phyloP scores from a whole-genome alignment of 2,113 vertebrate species.

The Glaucomys volans region DNA sequence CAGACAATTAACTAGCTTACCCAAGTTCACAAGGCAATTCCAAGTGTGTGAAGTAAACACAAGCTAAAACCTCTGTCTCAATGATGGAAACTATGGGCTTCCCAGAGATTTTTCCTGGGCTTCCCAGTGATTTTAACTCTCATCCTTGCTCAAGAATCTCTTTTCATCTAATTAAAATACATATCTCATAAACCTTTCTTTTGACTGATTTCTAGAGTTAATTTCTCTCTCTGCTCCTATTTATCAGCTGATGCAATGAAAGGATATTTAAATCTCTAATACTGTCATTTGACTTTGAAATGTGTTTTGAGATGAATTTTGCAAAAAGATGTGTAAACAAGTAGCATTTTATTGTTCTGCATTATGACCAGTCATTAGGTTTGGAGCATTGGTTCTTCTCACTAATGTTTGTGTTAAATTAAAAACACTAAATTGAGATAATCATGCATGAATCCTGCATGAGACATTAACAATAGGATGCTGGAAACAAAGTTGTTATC shows the following conservation, averaged over 20 bases:
- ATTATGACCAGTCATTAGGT: slow-evolving; percentile 59
- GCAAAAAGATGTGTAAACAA: slow-evolving; percentile 31
- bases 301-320: slow-evolving; percentile 47
- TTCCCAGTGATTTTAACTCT: background rate
- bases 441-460: slow-evolving; percentile 64
- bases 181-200: background rate
- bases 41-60: background rate
- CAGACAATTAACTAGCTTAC: slow-evolving; percentile 39
- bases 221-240: background rate
- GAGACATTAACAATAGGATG: slow-evolving; percentile 56
- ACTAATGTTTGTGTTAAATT: slow-evolving; percentile 74
- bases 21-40: background rate
- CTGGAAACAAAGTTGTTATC: slow-evolving; percentile 22
- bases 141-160: background rate
- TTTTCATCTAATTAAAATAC: background rate
- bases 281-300: slow-evolving; percentile 52
- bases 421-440: slow-evolving; percentile 75
- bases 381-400: slow-evolving; percentile 53
- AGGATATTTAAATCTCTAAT: slow-evolving; percentile 26
- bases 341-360: slow-evolving; percentile 16
- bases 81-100: background rate
- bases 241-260: background rate
- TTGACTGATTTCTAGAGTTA: background rate
- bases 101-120: background rate
- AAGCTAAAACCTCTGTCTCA: background rate